Conservation (phyloP, 2,797 vertebrate species). For the Ibycter americanus region DNA sequence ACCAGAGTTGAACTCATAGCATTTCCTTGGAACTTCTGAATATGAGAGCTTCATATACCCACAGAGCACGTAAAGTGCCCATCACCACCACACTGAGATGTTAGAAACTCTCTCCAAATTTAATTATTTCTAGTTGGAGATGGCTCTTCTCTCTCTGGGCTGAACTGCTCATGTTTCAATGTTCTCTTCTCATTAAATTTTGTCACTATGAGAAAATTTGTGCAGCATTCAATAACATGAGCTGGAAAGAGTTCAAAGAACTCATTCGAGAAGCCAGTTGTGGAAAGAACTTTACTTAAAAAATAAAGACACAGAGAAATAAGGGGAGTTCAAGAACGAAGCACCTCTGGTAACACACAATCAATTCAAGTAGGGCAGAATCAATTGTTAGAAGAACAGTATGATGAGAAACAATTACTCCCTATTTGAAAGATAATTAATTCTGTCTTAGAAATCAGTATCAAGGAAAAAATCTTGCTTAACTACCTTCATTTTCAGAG, state of each 20-base stretch:
- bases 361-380: background rate
- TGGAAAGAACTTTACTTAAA: background rate
- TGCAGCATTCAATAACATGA: background rate
- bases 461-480: background rate
- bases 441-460: background rate
- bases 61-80: background rate
- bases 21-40: background rate
- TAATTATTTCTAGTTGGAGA: background rate
- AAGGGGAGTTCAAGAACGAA: background rate
- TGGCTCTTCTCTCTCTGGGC: background rate
- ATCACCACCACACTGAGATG: fast-evolving
- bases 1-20: background rate
- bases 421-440: background rate
- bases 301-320: background rate
- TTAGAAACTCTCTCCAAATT: background rate
- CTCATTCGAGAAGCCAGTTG: background rate
- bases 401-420: background rate
- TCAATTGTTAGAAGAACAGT: background rate
- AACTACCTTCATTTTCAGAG: background rate
- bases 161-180: background rate
- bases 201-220: background rate
- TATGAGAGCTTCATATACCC: fast-evolving
- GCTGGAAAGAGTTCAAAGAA: background rate
- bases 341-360: background rate
- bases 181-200: background rate